phyloP scores from a whole-genome alignment of 2,888 invertebrate genomes.

The Drosophila peninsularis region DNA sequence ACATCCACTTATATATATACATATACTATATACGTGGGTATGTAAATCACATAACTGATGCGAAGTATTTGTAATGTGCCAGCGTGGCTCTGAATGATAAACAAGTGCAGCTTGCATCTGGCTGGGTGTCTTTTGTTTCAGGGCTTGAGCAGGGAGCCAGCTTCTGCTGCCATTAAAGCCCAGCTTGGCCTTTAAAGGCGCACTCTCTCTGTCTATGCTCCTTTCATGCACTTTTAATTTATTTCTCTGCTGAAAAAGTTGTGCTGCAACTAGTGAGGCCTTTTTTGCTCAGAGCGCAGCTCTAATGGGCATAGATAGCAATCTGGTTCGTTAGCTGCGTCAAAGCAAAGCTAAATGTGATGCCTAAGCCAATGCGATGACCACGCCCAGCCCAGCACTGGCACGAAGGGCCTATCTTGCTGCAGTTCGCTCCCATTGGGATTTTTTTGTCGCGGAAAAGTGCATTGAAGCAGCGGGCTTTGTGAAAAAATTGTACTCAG shows the following conservation, averaged over 20 bases:
- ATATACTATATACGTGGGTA: background rate
- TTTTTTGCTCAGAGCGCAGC: background rate
- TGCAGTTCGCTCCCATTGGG: slow-evolving; percentile 44
- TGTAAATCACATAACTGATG: slow-evolving; percentile 24
- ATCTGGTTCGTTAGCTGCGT: slow-evolving; percentile 34
- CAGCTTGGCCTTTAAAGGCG: no score
- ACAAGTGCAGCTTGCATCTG: slow-evolving; percentile 25
- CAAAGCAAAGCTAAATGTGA: slow-evolving; percentile 22
- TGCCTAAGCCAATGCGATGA: slow-evolving; percentile 12
- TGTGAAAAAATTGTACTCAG: slow-evolving; percentile 59
- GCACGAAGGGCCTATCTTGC: background rate
- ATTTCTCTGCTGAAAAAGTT: background rate
- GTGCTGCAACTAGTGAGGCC: background rate
- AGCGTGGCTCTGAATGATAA: slow-evolving; percentile 24
- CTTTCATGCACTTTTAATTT: background rate
- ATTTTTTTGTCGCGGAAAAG: slow-evolving; percentile 45
- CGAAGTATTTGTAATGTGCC: slow-evolving; percentile 36
- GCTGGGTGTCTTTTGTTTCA: slow-evolving; percentile 2
- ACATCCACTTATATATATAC: background rate
- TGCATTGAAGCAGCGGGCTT: slow-evolving; percentile 56
- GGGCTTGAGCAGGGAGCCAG: slow-evolving; percentile 9
- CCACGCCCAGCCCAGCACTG: background rate
- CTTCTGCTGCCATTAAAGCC: background rate
- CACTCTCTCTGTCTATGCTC: no score
- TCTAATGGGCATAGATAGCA: slow-evolving; percentile 2